Percentiles rank a stretch among this genome's conserved stretches.
phyloP scores from a whole-genome alignment of 2,888 invertebrate genomes.

The Willowsia nigromaculata region DNA sequence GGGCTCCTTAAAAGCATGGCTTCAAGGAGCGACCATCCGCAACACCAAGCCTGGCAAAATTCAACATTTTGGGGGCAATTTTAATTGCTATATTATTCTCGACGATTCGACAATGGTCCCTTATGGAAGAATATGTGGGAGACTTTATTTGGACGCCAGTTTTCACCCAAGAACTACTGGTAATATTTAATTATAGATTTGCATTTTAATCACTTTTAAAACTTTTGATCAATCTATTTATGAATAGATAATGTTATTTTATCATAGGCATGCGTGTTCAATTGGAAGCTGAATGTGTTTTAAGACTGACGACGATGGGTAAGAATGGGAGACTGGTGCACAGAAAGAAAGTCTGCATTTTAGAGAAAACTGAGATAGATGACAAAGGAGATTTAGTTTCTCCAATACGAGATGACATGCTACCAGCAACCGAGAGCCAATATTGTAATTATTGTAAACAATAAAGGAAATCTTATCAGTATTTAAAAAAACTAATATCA shows the following conservation, averaged over 20 bases:
- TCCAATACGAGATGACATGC: constrained; percentile 55
- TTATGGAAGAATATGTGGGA: constrained; percentile 43
- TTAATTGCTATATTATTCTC: constrained; percentile 55
- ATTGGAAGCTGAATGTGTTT: constrained; percentile 62
- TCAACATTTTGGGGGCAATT: constrained; percentile 63
- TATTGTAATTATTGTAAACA: constrained; percentile 5
- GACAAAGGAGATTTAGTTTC: constrained; percentile 58
- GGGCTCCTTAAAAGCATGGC: constrained; percentile 65
- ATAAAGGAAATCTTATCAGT: too few species aligned
- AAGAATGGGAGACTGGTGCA: constrained; percentile 55
- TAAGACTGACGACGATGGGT: constrained; percentile 55
- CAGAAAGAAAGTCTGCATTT: constrained; percentile 59
- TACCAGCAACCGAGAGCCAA: constrained; percentile 39
- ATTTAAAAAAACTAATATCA: too few species aligned
- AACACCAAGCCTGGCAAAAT: constrained; percentile 64
- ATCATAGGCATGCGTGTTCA: constrained; percentile 59
- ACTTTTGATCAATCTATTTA: not conserved
- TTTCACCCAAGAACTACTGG: constrained; percentile 62
- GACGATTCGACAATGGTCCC: constrained; percentile 55
- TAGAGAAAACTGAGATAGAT: constrained; percentile 60
- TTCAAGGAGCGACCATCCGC: constrained; percentile 61
- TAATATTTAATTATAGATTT: not conserved
- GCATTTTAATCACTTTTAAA: not conserved
- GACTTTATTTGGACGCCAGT: constrained; percentile 43
- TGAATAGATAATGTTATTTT: not conserved